A percentile compares a stretch with the other conserved stretches of the same genome.
Conservation (phyloP, 2,797 vertebrate species). For the Ctenopoma multispine region DNA sequence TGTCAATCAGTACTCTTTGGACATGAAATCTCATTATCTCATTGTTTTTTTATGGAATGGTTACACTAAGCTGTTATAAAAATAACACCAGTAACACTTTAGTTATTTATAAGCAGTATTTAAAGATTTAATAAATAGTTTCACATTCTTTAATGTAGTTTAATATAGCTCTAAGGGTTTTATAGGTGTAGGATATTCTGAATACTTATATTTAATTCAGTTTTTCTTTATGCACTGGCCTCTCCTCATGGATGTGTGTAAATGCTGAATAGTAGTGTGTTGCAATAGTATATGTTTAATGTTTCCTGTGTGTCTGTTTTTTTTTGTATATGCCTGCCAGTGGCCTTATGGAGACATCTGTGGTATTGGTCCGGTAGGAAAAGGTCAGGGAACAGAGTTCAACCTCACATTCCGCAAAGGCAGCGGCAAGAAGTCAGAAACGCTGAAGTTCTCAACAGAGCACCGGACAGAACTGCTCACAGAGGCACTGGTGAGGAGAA, state of each 20-base stretch:
- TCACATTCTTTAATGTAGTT: neutral
- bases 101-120: neutral
- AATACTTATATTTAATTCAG: too few relatives aligned
- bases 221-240: neutral
- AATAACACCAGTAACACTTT: too few relatives aligned
- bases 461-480: constrained; percentile 99
- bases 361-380: constrained; percentile 94
- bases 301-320: constrained; percentile 3
- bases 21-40: neutral
- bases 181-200: neutral
- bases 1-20: constrained; percentile 3
- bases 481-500: constrained; percentile 92
- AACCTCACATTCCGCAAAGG: constrained; percentile 98
- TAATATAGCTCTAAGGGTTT: neutral
- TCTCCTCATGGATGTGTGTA: neutral
- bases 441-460: constrained; percentile 98
- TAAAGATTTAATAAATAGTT: neutral
- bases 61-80: neutral
- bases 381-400: constrained; percentile 98
- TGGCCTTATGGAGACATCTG: constrained; percentile 99
- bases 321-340: constrained; percentile 71
- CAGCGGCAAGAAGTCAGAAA: constrained; percentile 96
- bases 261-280: neutral
- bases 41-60: neutral
- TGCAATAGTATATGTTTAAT: neutral